A percentile compares a stretch with the other conserved stretches of the same genome.
Evolutionary conservation across 2,113 vertebrate species (phyloP).

Genomic region (Eira barbara): DNA sequence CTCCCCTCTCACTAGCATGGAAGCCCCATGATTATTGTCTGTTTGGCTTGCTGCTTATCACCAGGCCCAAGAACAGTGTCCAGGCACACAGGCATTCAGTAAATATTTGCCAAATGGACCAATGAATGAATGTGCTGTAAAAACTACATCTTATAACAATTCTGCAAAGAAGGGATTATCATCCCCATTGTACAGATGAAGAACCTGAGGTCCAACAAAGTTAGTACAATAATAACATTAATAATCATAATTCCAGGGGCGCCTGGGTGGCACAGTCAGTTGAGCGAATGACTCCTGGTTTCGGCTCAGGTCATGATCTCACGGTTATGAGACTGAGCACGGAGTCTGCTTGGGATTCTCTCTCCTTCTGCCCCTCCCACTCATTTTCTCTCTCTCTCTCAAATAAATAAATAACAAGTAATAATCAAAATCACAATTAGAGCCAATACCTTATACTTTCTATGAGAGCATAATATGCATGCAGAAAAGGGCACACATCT

Average conservation of each 20-base stretch:
- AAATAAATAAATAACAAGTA: not conserved
- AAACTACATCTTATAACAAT: accelerated
- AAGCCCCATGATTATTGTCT: not conserved
- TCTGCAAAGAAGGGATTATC: not conserved
- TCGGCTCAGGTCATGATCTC: not conserved
- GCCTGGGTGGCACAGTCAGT: not conserved
- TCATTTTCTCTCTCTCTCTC: not conserved
- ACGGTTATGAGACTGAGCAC: not conserved
- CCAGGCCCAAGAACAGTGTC: not conserved
- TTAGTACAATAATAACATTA: not conserved
- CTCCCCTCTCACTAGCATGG: not conserved
- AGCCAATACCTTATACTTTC: not conserved
- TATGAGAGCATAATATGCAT: not conserved
- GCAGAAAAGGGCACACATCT: not conserved
- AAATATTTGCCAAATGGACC: not conserved
- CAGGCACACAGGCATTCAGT: accelerated
- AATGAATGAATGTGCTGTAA: not conserved
- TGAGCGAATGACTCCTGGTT: not conserved
- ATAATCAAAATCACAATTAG: not conserved
- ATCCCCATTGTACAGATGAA: not conserved
- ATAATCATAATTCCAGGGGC: not conserved
- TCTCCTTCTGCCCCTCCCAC: not conserved
- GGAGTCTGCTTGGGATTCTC: not conserved
- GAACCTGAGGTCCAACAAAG: not conserved
- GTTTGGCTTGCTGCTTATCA: not conserved